Conservation (phyloP, 2,888 invertebrate genomes). For the Cybosia mesomella region DNA sequence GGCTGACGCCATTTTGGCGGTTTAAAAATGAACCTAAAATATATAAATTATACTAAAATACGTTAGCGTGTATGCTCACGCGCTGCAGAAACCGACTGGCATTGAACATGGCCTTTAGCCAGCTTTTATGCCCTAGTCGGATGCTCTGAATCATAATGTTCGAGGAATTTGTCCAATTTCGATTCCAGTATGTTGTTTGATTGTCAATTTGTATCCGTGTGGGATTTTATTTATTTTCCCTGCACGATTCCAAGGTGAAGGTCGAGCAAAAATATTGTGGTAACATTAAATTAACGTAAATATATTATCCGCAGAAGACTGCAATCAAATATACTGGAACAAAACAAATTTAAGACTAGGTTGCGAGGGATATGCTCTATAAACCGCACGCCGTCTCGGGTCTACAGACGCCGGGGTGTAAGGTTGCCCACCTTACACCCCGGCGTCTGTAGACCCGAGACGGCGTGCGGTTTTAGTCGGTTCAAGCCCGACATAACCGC, state of each 20-base stretch:
- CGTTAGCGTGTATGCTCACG: slow-evolving; percentile 63
- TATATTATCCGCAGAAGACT: slow-evolving; percentile 1
- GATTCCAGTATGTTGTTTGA: slow-evolving; percentile 38
- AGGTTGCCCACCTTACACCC: too few species aligned
- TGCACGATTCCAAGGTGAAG: slow-evolving; percentile 22
- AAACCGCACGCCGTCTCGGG: too few species aligned
- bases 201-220: slow-evolving; percentile 44
- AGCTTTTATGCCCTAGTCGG: slow-evolving; percentile 72
- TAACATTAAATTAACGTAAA: neutral
- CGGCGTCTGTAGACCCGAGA: too few species aligned
- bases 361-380: too few species aligned
- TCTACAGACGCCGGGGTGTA: too few species aligned
- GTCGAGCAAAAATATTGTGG: slow-evolving; percentile 6
- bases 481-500: too few species aligned
- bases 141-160: slow-evolving; percentile 64
- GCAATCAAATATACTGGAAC: too few species aligned
- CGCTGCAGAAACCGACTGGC: slow-evolving; percentile 72
- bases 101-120: slow-evolving; percentile 74
- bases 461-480: too few species aligned
- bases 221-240: slow-evolving; percentile 20
- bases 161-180: slow-evolving; percentile 60
- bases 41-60: slow-evolving; percentile 39
- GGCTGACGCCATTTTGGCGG: slow-evolving; percentile 75
- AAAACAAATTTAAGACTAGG: too few species aligned
- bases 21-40: slow-evolving; percentile 56